These are phyloP conservation scores for Chaetops frenatus DNA, from an alignment of 2,113 vertebrate species.

Conservation along the genomic window DNA sequence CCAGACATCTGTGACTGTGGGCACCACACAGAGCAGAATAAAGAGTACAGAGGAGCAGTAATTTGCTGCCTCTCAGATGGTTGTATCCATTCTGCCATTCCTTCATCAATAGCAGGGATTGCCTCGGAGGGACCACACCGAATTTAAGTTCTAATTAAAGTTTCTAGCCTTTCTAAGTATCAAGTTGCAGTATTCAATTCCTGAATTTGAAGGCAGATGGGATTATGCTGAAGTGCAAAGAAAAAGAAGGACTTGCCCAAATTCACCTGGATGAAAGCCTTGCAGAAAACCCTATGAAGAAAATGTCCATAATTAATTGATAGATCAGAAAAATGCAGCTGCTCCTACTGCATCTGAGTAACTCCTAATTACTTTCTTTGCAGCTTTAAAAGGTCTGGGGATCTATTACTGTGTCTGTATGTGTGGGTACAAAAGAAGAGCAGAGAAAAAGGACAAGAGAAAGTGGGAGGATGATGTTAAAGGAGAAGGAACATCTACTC, in stretches of 20 bases:
- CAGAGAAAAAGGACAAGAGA: background rate
- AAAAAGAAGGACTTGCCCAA: background rate
- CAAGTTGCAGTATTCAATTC: background rate
- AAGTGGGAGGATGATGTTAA: background rate
- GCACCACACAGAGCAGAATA: rapidly evolving
- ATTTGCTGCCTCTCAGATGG: background rate
- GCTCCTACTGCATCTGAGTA: background rate
- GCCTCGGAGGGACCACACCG: background rate
- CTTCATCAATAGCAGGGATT: background rate
- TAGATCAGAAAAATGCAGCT: background rate
- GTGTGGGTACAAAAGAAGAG: background rate
- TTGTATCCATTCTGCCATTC: background rate
- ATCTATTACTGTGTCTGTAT: background rate
- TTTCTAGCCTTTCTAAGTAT: background rate
- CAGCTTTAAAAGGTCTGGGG: background rate
- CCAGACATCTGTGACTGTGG: background rate
- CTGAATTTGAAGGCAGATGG: background rate
- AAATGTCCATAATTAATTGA: background rate
- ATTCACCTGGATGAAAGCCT: background rate
- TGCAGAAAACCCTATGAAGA: background rate
- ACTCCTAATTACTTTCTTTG: background rate
- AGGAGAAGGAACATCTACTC: background rate
- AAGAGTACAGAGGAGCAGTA: no score
- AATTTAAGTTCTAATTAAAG: background rate
- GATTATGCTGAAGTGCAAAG: background rate